Evolutionary conservation across 1,140 invertebrate species (phyloP).

Genomic region (Drosophila orosa): DNA sequence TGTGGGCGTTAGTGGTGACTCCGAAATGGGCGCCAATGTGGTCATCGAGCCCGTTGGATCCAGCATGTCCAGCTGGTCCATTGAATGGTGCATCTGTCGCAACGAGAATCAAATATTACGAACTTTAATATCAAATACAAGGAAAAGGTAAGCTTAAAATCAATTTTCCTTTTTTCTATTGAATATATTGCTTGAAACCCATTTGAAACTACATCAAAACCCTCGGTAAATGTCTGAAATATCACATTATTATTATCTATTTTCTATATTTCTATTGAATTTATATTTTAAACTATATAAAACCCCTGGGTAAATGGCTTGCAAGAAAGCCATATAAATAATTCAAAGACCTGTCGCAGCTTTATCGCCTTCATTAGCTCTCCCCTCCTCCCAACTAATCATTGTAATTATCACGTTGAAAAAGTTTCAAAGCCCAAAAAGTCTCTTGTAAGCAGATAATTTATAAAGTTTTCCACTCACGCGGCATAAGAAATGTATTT

Average conservation of each 20-base stretch:
- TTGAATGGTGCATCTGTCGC: constrained; percentile 87
- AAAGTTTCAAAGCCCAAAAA: background rate
- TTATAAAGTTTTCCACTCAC: constrained; percentile 42
- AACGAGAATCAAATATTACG: background rate
- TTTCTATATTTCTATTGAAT: too few species aligned
- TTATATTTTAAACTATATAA: background rate
- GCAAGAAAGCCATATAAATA: background rate
- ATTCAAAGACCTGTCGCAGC: background rate
- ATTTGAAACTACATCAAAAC: too few species aligned
- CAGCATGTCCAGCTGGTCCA: constrained; percentile 96
- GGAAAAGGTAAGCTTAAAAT: background rate
- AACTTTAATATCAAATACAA: background rate
- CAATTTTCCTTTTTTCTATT: too few species aligned
- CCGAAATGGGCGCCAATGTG: constrained; percentile 93
- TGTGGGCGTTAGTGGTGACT: constrained; percentile 86
- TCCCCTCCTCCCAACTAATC: constrained; percentile 5
- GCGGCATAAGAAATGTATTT: constrained; percentile 63
- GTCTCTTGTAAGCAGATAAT: constrained; percentile 33
- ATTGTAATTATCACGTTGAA: constrained; percentile 15
- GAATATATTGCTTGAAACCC: too few species aligned
- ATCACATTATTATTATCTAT: too few species aligned
- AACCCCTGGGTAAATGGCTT: background rate
- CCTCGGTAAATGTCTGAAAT: too few species aligned
- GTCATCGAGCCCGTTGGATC: constrained; percentile 95
- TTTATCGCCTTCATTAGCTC: constrained; percentile 11